phyloP scores from a whole-genome alignment of 2,797 vertebrate species.

The Tragopan temminckii region DNA sequence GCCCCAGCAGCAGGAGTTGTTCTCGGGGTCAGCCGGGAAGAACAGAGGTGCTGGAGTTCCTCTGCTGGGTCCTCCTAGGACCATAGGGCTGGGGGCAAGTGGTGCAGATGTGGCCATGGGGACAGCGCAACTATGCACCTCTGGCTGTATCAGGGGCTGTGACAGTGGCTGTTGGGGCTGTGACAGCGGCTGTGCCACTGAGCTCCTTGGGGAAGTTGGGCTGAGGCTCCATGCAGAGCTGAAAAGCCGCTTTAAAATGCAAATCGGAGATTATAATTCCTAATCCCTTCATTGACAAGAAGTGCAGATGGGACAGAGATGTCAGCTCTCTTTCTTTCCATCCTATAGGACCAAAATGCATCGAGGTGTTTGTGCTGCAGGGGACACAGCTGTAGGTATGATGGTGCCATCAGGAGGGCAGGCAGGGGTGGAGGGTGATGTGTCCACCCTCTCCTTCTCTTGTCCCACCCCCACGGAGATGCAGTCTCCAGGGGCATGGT shows the following conservation, averaged over 20 bases:
- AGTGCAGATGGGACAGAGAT: not conserved
- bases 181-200: not conserved
- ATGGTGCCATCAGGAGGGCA: not conserved
- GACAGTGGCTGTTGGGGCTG: not conserved
- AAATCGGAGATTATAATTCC: conserved; percentile 24
- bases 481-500: not conserved
- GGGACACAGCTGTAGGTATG: accelerated
- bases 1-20: not conserved
- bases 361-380: accelerated
- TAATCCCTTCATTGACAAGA: conserved; percentile 32
- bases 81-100: not conserved
- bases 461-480: accelerated
- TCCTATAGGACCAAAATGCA: not conserved
- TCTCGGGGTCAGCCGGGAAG: too few relatives aligned
- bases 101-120: not conserved
- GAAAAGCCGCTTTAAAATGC: conserved; percentile 38
- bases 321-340: not conserved
- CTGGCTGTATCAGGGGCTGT: not conserved
- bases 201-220: not conserved
- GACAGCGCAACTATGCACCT: accelerated
- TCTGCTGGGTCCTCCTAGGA: too few relatives aligned
- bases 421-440: accelerated
- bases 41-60: too few relatives aligned
- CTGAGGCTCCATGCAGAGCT: not conserved
- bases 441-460: not conserved